These are phyloP conservation scores for Drosophila tsacasi DNA, from an alignment of 1,140 invertebrate genomes.

Conservation along the genomic window DNA sequence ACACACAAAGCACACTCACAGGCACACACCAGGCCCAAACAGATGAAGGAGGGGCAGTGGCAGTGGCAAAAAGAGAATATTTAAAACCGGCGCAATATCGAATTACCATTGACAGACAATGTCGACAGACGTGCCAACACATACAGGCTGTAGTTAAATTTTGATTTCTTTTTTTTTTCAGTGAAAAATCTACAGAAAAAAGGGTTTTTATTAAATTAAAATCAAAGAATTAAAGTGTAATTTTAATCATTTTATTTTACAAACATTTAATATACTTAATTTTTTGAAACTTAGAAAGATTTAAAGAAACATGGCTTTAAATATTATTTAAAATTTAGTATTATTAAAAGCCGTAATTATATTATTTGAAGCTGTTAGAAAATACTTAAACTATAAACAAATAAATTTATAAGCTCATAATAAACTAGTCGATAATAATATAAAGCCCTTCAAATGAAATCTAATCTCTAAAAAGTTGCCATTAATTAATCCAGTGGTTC, in stretches of 20 bases:
- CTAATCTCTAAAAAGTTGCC: background rate
- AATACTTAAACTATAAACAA: no score
- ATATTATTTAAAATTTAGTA: no score
- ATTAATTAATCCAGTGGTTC: background rate
- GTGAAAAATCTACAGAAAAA: background rate
- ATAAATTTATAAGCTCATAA: no score
- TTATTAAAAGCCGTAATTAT: no score
- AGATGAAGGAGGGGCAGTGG: conserved; percentile 12
- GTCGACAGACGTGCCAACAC: conserved; percentile 31
- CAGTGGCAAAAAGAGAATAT: conserved; percentile 66
- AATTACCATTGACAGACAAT: conserved; percentile 72
- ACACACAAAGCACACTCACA: conserved; percentile 32
- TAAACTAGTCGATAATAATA: no score
- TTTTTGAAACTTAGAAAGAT: background rate
- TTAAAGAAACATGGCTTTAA: no score
- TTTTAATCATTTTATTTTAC: no score
- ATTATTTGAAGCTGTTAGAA: no score
- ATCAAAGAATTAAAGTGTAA: conserved; percentile 5
- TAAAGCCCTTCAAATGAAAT: background rate
- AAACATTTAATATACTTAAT: background rate
- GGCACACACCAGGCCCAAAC: conserved; percentile 15
- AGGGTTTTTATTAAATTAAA: conserved; percentile 36
- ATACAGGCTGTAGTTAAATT: conserved; percentile 37
- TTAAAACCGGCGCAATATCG: conserved; percentile 73
- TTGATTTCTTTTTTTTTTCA: conserved; percentile 19